Evolutionary conservation across 37 sponge, comb jelly and placozoan genomes (phyloP).

Genomic region (Halichondria panicea): DNA sequence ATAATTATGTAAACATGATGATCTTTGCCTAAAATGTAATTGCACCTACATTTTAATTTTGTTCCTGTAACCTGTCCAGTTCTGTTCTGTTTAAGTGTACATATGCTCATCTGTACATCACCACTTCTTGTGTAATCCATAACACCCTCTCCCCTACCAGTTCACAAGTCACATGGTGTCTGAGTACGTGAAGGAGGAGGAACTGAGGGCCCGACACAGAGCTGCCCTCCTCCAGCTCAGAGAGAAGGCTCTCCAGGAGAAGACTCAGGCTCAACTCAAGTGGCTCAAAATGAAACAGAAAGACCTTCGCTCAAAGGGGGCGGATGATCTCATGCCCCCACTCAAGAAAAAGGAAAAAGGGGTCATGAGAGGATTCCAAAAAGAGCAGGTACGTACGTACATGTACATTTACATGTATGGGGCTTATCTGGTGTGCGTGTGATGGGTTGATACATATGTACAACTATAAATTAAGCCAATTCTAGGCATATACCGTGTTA

Average conservation of each 20-base stretch:
- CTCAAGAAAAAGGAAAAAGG: slow-evolving; percentile 68
- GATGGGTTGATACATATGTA: no score
- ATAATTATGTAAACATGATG: no score
- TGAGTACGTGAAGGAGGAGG: slow-evolving; percentile 78
- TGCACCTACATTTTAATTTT: no score
- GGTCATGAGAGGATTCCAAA: slow-evolving; percentile 64
- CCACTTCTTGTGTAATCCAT: background rate
- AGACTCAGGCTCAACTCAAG: slow-evolving; percentile 57
- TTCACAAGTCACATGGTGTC: slow-evolving; percentile 72
- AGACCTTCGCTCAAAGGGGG: slow-evolving; percentile 72
- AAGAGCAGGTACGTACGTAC: slow-evolving; percentile 67
- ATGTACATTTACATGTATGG: no score
- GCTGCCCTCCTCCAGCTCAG: slow-evolving; percentile 78
- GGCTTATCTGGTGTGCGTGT: no score
- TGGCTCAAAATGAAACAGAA: slow-evolving; percentile 67
- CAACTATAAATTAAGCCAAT: no score
- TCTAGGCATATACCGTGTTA: no score
- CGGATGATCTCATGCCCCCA: slow-evolving; percentile 86
- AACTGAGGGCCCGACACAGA: slow-evolving; percentile 75
- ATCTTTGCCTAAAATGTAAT: no score
- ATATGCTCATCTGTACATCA: background rate
- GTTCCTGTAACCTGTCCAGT: no score
- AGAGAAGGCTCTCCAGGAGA: slow-evolving; percentile 78
- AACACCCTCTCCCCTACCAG: slow-evolving; percentile 3
- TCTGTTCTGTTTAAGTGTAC: no score